Evolutionary conservation across 2,797 vertebrate species (phyloP).

Genomic region (Natrix natrix): DNA sequence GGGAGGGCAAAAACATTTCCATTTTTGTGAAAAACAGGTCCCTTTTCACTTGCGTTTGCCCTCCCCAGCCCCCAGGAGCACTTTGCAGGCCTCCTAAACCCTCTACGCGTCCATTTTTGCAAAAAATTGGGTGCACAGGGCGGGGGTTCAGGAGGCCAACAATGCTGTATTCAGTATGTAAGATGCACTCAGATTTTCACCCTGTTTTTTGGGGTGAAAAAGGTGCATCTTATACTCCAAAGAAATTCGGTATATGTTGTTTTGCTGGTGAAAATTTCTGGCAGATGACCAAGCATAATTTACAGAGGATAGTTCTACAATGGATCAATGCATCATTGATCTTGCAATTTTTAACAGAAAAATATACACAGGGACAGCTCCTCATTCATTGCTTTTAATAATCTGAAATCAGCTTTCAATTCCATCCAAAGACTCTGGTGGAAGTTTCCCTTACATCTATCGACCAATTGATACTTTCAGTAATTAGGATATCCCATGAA

Average conservation of each 20-base stretch:
- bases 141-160: too few species aligned
- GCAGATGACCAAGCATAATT: not conserved
- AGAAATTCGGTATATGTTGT: not conserved
- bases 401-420: not conserved
- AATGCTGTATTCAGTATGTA: too few species aligned
- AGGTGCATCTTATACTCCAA: too few species aligned
- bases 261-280: not conserved
- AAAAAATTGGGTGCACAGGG: too few species aligned
- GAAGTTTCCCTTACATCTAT: not conserved
- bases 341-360: not conserved
- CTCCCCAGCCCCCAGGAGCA: too few species aligned
- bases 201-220: too few species aligned
- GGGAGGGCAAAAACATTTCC: too few species aligned
- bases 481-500: not conserved
- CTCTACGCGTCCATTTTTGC: too few species aligned
- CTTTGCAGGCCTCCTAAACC: too few species aligned
- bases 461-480: not conserved
- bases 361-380: not conserved
- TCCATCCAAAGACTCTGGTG: not conserved
- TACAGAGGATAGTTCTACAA: not conserved
- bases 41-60: too few species aligned
- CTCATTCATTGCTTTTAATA: not conserved
- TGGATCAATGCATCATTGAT: not conserved
- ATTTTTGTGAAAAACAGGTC: too few species aligned
- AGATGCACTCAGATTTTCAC: too few species aligned